Base-by-base conservation (phyloP, 2,797 vertebrate species). In the Graptemys geographica region DNA sequence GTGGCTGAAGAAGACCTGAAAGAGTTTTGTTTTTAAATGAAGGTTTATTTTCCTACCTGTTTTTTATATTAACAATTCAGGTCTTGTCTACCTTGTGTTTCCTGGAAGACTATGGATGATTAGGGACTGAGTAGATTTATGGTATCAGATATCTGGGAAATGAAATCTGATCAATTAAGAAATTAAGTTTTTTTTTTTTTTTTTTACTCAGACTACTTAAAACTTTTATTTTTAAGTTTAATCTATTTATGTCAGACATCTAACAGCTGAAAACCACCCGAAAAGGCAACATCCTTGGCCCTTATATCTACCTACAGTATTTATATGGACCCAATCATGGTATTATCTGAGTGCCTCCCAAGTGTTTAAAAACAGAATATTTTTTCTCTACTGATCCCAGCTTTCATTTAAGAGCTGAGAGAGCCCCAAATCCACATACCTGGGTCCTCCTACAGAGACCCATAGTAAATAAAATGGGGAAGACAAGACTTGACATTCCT, bases 21-120 rank as follows among this genome's bases (percentile, higher is more conserved):
- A 82, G 56, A n/a, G 23, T 12, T 81, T 90, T 86, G 56, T 76
- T 79, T 95, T 6, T 53, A 84, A 81, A 95, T 84, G 18, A 83
- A 88, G 65, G 80, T 59, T 56, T 93, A 86, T 79, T 81, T 74
- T 92, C 55, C 37, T 56, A 88, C 84, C 47, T 69, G 11, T 27
- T 97, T 96, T 91, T 88, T 86, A 82, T 86, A 81, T 89, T n/a
- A 47, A 79, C 47, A 91, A 87, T 87, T 87, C 49, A 57, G 88
- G 81, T 53, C 86, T 74, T 4, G 1, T 93, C 93, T 79, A 65
- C n/a, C 44, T 92, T 72, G n/a, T 37, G 65, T 72, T 90, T 88
- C 49, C 69, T 92, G 93, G 86, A 94, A 96, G 95, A 95, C 87
- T 55, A 55, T 56, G 69, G 86, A 84, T 76, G 78, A 86, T 81